Evolutionary conservation across 2,797 vertebrate genomes (phyloP).

Genomic region (Pantherophis alleghaniensis): DNA sequence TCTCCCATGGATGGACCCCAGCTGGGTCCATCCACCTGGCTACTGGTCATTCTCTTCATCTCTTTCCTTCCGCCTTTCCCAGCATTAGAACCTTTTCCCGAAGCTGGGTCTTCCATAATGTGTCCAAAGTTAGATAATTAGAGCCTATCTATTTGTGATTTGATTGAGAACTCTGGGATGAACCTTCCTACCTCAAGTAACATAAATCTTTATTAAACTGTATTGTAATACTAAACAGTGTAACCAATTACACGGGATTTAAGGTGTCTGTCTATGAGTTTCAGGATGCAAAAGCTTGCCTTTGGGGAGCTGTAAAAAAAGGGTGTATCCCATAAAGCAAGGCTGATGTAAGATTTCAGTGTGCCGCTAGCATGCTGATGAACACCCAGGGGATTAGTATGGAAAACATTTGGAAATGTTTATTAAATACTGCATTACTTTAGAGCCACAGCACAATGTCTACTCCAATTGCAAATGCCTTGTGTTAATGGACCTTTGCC

Average conservation of each 20-base stretch:
- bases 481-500: background rate
- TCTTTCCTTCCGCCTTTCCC: background rate
- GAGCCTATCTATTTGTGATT: background rate
- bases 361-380: background rate
- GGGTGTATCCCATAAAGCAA: background rate
- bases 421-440: background rate
- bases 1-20: background rate
- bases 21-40: too few species aligned
- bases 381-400: background rate
- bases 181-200: background rate
- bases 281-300: background rate
- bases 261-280: background rate
- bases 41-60: background rate
- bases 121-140: background rate
- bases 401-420: background rate
- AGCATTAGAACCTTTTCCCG: background rate
- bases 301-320: background rate
- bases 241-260: background rate
- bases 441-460: background rate
- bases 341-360: background rate
- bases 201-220: background rate
- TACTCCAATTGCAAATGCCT: background rate
- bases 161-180: background rate
- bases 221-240: background rate
- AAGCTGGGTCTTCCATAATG: background rate